Percentiles rank a stretch among this genome's conserved stretches.
Evolutionary conservation across 2,113 vertebrate genomes (phyloP).

Genomic region (Eubucco bourcierii): DNA sequence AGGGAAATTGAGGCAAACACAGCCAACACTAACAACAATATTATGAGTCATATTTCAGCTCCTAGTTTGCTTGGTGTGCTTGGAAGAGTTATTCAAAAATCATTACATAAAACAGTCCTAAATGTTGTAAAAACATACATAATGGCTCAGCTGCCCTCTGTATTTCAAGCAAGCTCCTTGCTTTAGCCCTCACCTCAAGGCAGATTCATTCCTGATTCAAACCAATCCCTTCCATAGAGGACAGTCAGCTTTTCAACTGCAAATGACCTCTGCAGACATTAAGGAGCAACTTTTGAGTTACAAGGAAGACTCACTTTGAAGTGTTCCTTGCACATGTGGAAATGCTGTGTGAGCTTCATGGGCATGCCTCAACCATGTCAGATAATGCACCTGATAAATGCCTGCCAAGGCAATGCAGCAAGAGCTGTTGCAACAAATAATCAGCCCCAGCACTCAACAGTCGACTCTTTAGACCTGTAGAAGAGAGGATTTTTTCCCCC

Average conservation of each 20-base stretch:
- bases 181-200: neutral
- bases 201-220: neutral
- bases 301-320: neutral
- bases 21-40: constrained; percentile 18
- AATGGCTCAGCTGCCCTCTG: neutral
- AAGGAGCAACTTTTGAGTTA: neutral
- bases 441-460: neutral
- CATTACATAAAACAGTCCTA: neutral
- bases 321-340: neutral
- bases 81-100: constrained; percentile 3
- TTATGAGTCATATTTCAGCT: neutral
- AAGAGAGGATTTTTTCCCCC: neutral
- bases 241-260: neutral
- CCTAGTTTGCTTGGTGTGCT: neutral
- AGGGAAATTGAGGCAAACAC: neutral
- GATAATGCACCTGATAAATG: neutral
- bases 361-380: neutral
- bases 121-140: neutral
- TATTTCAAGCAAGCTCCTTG: neutral
- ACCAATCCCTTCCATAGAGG: neutral
- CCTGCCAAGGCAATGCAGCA: neutral
- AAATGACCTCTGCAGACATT: neutral
- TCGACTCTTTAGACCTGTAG: neutral
- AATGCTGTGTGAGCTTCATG: neutral
- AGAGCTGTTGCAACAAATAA: neutral